Evolutionary conservation across 1,140 invertebrate genomes (phyloP).

Genomic region (Drosophila micromelanica): DNA sequence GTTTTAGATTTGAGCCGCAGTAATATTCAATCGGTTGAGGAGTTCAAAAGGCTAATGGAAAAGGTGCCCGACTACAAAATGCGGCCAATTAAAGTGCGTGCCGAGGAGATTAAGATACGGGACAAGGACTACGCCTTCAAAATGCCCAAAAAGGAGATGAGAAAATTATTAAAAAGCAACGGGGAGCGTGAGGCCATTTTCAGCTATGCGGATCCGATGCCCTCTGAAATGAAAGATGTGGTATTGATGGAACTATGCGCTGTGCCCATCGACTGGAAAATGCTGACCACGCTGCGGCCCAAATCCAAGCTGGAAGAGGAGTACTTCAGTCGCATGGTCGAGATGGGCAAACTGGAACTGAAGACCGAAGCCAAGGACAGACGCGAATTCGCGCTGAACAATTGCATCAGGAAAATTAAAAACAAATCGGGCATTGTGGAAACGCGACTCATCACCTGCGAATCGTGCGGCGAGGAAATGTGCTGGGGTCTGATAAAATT

Average conservation of each 20-base stretch:
- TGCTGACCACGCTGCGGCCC: constrained; percentile 94
- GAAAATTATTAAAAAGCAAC: constrained; percentile 66
- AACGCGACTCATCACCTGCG: constrained; percentile 89
- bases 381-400: constrained; percentile 86
- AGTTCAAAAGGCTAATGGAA: constrained; percentile 92
- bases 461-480: constrained; percentile 93
- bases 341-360: constrained; percentile 91
- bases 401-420: constrained; percentile 89
- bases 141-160: constrained; percentile 83
- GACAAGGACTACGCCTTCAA: constrained; percentile 86
- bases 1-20: constrained; percentile 93
- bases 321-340: constrained; percentile 92
- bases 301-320: constrained; percentile 93
- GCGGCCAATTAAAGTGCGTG: constrained; percentile 91
- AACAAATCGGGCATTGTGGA: constrained; percentile 92
- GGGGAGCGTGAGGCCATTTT: constrained; percentile 75
- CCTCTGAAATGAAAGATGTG: constrained; percentile 90
- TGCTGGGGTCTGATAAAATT: constrained; percentile 87
- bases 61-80: constrained; percentile 96
- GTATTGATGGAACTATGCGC: constrained; percentile 90
- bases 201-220: constrained; percentile 91
- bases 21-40: constrained; percentile 90
- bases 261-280: constrained; percentile 96
- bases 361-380: constrained; percentile 89
- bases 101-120: constrained; percentile 89